Base-by-base conservation (phyloP, 2,888 invertebrate species). In the Apamea sordens region DNA sequence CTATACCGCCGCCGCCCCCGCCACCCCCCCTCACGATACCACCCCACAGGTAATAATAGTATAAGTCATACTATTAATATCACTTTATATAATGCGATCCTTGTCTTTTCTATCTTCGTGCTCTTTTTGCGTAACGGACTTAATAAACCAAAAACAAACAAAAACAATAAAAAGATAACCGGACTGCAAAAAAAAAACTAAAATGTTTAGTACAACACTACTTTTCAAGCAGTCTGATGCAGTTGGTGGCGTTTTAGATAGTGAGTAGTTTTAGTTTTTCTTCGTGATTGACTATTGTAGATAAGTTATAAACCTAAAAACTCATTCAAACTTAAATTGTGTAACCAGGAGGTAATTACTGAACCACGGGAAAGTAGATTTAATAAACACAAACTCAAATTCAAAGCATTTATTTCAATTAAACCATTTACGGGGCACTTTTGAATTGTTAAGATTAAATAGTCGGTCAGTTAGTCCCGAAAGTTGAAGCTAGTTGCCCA, bases 1-100 rank as follows among this genome's bases (percentile, higher is more conserved):
- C 97, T 87, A 97, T 97, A 92, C 97, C 97, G 89, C 97, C 97
- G 89, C 97, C 98, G 90, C 97, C 97, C 83, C 97, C 98, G 88
- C 97, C 97, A 88, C 97, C 97, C 90, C 96, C 97, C 87, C 94
- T 97, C 86, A 95, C 97, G 82, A 96, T 96, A 93, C 95, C 96
- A 86, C 97, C 96, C 84, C 95, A 96, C 94, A 97, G 96, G 97
- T 97, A 96, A 85, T 68, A 84, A 79, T 80, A 79, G 73, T 80
- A 53, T 68, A 68, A 69, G 32, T 41, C 11, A 24, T 70, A 71
- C 71, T 72, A 83, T 56, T 71, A 56, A 69, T 76, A 83, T 69
- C 41, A 47, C 28, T n/a, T n/a, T 18, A 47, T 11, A 41, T 8
- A 24, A 32, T 32, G 24, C 3, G 32, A 41, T 47, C 28, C 53